A percentile compares a stretch with the other conserved stretches of the same genome.
Evolutionary conservation across 2,888 invertebrate genomes (phyloP).

Genomic region (Thymelicus lineola): DNA sequence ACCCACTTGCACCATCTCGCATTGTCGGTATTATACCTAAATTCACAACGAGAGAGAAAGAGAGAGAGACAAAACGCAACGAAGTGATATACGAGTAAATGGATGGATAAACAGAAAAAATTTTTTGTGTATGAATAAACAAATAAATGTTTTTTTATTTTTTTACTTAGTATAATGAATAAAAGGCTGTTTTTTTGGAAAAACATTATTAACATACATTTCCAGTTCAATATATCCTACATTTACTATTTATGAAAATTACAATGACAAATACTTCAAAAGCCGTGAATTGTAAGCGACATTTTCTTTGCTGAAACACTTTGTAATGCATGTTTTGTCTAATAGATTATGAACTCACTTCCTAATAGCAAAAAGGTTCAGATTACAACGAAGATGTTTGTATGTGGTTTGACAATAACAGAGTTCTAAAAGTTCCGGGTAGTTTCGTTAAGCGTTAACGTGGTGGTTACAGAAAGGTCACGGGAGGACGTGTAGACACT

Average conservation of each 20-base stretch:
- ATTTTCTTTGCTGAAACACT: not conserved
- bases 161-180: no score
- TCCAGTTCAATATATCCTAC: no score
- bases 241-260: constrained; percentile 2
- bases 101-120: no score
- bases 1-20: no score
- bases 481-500: constrained; percentile 2
- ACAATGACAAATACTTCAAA: constrained; percentile 13
- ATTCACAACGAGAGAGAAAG: no score
- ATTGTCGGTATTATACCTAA: no score
- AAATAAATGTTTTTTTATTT: no score
- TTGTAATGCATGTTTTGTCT: not conserved
- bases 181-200: no score
- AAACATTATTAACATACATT: no score
- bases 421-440: constrained; percentile 17
- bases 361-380: not conserved
- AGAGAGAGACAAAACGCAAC: no score
- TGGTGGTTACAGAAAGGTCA: constrained; percentile 1
- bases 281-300: constrained; percentile 12
- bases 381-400: not conserved
- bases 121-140: no score
- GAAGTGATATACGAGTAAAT: no score
- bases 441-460: constrained; percentile 23
- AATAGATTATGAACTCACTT: not conserved
- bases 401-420: constrained; percentile 10